These are phyloP conservation scores for Hyla sarda DNA, from an alignment of 2,113 vertebrate genomes.

Conservation along the genomic window DNA sequence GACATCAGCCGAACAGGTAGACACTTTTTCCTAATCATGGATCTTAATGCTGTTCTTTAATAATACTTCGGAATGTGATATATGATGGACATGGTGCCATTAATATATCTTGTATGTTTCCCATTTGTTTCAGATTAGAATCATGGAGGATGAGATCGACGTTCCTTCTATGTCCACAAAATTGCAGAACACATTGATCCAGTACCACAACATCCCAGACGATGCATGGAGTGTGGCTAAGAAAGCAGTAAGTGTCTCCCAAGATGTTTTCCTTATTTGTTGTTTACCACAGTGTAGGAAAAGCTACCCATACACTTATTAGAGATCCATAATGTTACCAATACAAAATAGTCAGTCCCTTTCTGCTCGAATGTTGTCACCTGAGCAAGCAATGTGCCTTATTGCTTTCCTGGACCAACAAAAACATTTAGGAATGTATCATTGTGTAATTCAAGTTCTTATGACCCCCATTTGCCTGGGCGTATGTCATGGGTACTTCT, in stretches of 20 bases:
- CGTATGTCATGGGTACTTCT: no score
- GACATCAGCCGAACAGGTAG: no score
- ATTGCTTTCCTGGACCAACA: no score
- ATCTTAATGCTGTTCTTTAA: background rate
- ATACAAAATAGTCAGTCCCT: no score
- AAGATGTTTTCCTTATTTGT: background rate
- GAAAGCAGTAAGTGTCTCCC: slow-evolving; percentile 68
- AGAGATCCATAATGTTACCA: no score
- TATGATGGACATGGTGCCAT: background rate
- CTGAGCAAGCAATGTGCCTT: no score
- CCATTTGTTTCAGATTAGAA: slow-evolving; percentile 9
- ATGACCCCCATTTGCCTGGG: no score
- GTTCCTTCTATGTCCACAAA: slow-evolving; percentile 64
- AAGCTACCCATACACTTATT: no score
- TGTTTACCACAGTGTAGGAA: background rate
- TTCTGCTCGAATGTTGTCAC: no score
- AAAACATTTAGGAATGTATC: no score
- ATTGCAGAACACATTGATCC: slow-evolving; percentile 72
- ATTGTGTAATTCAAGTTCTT: no score
- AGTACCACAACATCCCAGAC: slow-evolving; percentile 72
- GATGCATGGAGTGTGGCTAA: slow-evolving; percentile 71
- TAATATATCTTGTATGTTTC: background rate
- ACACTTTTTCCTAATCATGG: no score
- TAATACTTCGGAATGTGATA: background rate
- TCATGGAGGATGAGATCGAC: slow-evolving; percentile 68